Conservation (phyloP, 2,113 vertebrate species). For the Falcunculus frontatus region DNA sequence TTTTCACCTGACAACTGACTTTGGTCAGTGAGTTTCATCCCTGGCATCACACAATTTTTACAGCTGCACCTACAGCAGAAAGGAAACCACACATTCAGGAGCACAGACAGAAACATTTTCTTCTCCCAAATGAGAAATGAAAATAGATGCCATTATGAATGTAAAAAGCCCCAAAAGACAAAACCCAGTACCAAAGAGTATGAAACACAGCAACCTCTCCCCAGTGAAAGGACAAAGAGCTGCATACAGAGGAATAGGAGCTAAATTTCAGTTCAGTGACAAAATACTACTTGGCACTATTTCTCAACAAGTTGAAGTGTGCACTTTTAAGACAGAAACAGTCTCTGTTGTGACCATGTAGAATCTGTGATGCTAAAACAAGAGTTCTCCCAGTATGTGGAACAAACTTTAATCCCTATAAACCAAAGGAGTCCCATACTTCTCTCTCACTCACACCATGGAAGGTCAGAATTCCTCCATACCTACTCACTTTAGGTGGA, state of each 20-base stretch:
- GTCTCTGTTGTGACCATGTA: accelerated
- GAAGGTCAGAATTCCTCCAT: neutral
- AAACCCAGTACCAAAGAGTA: neutral
- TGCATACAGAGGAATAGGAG: neutral
- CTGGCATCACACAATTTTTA: neutral
- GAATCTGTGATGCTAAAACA: neutral
- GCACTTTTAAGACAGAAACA: neutral
- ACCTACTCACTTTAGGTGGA: neutral
- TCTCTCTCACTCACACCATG: neutral
- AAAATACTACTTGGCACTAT: neutral
- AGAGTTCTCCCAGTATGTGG: neutral
- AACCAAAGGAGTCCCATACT: neutral
- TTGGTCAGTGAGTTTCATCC: neutral
- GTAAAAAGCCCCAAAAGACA: neutral
- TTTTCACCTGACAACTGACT: neutral
- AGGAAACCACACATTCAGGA: neutral
- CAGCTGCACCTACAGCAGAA: neutral
- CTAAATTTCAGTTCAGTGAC: neutral
- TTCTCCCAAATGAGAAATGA: neutral
- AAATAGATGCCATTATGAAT: neutral
- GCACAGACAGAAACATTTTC: neutral
- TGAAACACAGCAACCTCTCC: neutral
- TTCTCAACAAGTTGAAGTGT: neutral
- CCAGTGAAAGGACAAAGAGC: neutral
- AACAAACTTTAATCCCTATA: neutral